Evolutionary conservation across 2,113 vertebrate genomes (phyloP).

Genomic region (Cacatua alba): DNA sequence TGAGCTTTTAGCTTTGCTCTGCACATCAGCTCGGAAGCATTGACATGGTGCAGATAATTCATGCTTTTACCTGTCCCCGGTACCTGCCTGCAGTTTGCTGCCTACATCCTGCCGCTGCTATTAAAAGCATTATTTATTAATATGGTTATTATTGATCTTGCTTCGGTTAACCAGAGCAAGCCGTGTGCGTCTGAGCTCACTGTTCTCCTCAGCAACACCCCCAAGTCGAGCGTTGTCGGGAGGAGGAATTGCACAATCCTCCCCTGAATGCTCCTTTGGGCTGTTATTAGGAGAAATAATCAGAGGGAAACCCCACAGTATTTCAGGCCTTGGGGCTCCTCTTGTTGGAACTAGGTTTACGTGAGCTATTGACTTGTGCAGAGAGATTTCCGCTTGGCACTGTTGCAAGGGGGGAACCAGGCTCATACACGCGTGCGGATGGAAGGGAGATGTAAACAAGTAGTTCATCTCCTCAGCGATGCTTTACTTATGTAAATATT

Average conservation of each 20-base stretch:
- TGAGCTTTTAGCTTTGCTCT: neutral
- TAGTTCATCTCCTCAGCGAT: neutral
- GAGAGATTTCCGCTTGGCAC: neutral
- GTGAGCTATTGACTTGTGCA: fast-evolving
- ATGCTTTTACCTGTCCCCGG: neutral
- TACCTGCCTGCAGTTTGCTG: neutral
- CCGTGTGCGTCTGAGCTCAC: neutral
- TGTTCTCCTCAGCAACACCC: neutral
- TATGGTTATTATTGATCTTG: slow-evolving; percentile 19
- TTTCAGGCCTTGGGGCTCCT: neutral
- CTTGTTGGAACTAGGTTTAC: neutral
- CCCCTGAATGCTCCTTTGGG: neutral
- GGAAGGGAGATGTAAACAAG: neutral
- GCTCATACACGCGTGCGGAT: fast-evolving
- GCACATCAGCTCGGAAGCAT: neutral
- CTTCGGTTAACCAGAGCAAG: slow-evolving; percentile 31
- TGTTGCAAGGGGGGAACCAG: fast-evolving
- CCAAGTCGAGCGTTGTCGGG: neutral
- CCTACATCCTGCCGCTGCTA: neutral
- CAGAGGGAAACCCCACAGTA: fast-evolving
- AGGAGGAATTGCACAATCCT: neutral
- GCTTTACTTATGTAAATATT: neutral
- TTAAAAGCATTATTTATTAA: slow-evolving; percentile 59
- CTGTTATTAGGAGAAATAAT: neutral
- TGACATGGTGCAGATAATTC: neutral